Percentiles rank a stretch among this genome's conserved stretches.
phyloP scores from a whole-genome alignment of 1,140 invertebrate genomes.

The Aphidius ervi region DNA sequence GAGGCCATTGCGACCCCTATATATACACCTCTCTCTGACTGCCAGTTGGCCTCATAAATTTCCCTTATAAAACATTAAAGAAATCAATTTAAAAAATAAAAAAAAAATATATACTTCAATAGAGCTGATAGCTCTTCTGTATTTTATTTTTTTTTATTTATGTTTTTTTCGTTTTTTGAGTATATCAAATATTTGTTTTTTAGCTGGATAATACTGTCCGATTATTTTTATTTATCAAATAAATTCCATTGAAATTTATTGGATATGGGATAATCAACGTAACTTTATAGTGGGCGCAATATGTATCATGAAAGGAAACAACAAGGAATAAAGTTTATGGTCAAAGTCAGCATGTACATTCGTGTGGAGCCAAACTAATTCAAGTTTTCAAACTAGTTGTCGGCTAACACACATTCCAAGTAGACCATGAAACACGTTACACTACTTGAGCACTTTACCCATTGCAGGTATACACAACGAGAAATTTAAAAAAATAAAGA shows the following conservation, averaged over 20 bases:
- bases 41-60: constrained; percentile 15
- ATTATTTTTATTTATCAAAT: too few species aligned
- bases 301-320: too few species aligned
- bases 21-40: background rate
- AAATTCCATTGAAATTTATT: too few species aligned
- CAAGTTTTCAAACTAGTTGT: constrained; percentile 34
- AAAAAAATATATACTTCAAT: too few species aligned
- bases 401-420: constrained; percentile 19
- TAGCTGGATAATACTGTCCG: background rate
- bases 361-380: constrained; percentile 35
- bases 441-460: background rate
- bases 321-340: too few species aligned
- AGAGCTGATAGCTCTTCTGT: too few species aligned
- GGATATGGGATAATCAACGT: too few species aligned
- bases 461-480: background rate
- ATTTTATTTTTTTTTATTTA: background rate
- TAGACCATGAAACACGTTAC: constrained; percentile 24
- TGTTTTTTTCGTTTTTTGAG: background rate
- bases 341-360: background rate
- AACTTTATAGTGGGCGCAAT: too few species aligned
- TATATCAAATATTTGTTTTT: background rate
- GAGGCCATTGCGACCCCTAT: background rate
- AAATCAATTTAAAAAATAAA: constrained; percentile 14
- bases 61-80: constrained; percentile 19
- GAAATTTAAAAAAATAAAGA: too few species aligned